Conservation (phyloP, 2,888 invertebrate genomes). For the Halictus quadricinctus region DNA sequence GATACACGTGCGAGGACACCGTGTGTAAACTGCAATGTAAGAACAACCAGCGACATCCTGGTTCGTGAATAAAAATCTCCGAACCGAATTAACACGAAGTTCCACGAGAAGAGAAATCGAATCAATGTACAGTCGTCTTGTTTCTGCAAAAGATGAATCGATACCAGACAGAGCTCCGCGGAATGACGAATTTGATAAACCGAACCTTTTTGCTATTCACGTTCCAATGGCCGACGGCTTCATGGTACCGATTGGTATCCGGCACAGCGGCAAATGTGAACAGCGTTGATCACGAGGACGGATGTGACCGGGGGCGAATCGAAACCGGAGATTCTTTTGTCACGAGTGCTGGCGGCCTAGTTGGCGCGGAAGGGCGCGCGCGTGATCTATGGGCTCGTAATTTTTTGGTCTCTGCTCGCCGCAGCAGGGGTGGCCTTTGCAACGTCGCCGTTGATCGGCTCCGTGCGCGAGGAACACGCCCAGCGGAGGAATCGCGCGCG, state of each 20-base stretch:
- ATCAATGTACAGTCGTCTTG: neutral
- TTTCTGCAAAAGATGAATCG: neutral
- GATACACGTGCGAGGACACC: neutral
- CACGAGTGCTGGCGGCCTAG: constrained; percentile 42
- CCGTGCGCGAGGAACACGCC: constrained; percentile 40
- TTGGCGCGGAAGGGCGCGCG: constrained; percentile 46
- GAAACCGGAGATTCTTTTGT: constrained; percentile 46
- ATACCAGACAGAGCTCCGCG: neutral
- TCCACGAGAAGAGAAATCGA: too few species aligned
- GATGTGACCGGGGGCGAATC: constrained; percentile 22
- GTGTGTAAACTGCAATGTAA: neutral
- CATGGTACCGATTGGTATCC: neutral
- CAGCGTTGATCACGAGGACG: constrained; percentile 9
- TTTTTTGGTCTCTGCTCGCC: constrained; percentile 68
- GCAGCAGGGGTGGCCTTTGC: constrained; percentile 43
- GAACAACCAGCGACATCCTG: neutral
- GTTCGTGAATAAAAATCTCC: neutral
- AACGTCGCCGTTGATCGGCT: constrained; percentile 53
- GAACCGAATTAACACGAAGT: neutral
- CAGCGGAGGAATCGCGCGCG: constrained; percentile 46
- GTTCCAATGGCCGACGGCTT: neutral
- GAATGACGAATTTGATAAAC: neutral
- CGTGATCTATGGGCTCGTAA: constrained; percentile 75
- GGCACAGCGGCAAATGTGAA: neutral
- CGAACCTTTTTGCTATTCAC: constrained; percentile 11